Evolutionary conservation across 2,113 vertebrate species (phyloP), one percentile per base, ranked within the genome.

Genomic region (Garra rufa): DNA sequence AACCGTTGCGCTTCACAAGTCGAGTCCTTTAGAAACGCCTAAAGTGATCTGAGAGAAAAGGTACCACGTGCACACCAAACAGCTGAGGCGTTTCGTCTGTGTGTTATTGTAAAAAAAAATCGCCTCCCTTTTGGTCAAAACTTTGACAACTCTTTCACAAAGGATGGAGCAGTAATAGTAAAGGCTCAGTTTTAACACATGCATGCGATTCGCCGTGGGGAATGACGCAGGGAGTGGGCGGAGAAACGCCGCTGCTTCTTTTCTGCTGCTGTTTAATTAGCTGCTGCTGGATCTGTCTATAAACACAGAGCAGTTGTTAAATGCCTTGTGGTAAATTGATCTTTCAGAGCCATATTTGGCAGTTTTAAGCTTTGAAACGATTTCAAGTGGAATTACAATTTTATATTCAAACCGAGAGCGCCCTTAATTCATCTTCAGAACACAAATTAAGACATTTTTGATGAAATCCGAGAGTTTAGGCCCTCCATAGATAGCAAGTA

Each of bases 131-230:
- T 69, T 24, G 65, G 46, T 55, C 30, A 70, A 34, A 34, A 55
- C 44, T 82, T 82, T 82, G 80, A 82, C 80, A 82, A 82, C 65
- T 82, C 80, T 82, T 70, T 71, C 80, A 82, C 80, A 82, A 82
- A 82, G 46, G 46, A 67, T 69, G 26, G 9, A 69, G 44, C 44
- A 9, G 15, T 4, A 48, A 46, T 26, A 67, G 19, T 70, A 46
- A 50, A 70, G 11, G 19, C 30, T 65, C 46, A 11, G 28, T 82
- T 70, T 69, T 69, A 80, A 69, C 61, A 81, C 78, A 67, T 55
- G 46, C 63, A 70, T 7, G 65, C 65, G 19, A 70, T 82, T 82
- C 65, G 65, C 65, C 13, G 44, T 38, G 65, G 4, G 46, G 15
- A 55, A 9, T 82, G 80, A 82, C 80, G 80, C 21, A 41, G 30